phyloP scores from a whole-genome alignment of 2,888 invertebrate genomes.

The Thereva unica region DNA sequence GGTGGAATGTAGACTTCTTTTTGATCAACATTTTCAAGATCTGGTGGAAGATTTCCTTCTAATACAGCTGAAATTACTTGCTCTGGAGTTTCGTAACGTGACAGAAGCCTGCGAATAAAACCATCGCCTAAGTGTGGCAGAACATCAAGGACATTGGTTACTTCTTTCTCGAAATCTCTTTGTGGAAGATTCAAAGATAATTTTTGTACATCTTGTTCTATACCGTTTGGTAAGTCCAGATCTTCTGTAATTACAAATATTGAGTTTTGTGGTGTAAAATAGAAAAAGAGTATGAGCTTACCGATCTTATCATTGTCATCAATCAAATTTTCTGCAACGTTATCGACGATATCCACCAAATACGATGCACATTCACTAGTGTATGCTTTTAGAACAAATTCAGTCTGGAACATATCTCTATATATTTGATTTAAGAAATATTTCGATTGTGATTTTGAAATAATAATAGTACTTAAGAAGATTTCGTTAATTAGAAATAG shows the following conservation, averaged over 20 bases:
- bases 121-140: slow-evolving; percentile 82
- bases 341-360: slow-evolving; percentile 32
- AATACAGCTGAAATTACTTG: slow-evolving; percentile 81
- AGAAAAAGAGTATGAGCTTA: neutral
- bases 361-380: slow-evolving; percentile 45
- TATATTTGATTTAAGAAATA: neutral
- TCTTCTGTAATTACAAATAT: neutral
- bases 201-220: slow-evolving; percentile 3
- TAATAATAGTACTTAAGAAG: too few relatives aligned
- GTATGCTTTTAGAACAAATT: slow-evolving; percentile 50
- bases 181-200: neutral
- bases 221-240: neutral
- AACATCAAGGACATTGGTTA: slow-evolving; percentile 61
- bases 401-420: slow-evolving; percentile 46
- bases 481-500: too few relatives aligned
- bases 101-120: slow-evolving; percentile 72
- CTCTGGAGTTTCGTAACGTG: slow-evolving; percentile 74
- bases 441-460: too few relatives aligned
- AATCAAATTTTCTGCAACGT: slow-evolving; percentile 20
- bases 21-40: slow-evolving; percentile 58
- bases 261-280: neutral
- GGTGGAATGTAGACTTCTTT: slow-evolving; percentile 67
- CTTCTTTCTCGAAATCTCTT: slow-evolving; percentile 57
- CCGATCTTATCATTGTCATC: slow-evolving; percentile 17
- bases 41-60: slow-evolving; percentile 64